These are phyloP conservation scores for Mohoua ochrocephala DNA, from an alignment of 2,113 vertebrate species.

Conservation along the genomic window DNA sequence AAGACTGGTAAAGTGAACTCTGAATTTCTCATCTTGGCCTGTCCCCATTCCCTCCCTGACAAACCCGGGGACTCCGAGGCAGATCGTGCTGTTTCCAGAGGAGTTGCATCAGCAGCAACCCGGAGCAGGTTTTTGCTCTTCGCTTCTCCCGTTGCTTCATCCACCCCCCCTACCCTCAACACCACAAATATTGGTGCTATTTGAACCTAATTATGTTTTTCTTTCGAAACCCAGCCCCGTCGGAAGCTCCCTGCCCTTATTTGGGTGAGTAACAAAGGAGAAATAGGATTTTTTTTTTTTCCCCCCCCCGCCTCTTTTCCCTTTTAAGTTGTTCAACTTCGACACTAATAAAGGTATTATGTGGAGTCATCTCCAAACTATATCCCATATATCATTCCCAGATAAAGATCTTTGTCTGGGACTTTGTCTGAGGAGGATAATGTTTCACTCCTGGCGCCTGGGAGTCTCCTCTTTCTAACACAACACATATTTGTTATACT, in stretches of 20 bases:
- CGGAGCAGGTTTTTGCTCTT: not conserved
- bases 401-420: slow-evolving; percentile 70
- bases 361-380: slow-evolving; percentile 66
- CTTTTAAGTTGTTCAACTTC: slow-evolving; percentile 60
- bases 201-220: not conserved
- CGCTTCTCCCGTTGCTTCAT: not conserved
- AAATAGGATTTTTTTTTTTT: not conserved
- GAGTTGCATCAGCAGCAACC: not conserved
- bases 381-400: slow-evolving; percentile 64
- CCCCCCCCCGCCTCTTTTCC: not conserved
- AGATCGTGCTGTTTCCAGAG: not conserved
- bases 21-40: not conserved
- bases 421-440: slow-evolving; percentile 68
- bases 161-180: not conserved
- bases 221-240: not conserved
- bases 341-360: slow-evolving; percentile 65
- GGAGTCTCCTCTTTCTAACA: slow-evolving; percentile 56
- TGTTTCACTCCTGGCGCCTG: slow-evolving; percentile 66
- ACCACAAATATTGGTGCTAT: slow-evolving; percentile 1
- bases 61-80: not conserved
- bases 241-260: slow-evolving; percentile 41
- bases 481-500: slow-evolving; percentile 61
- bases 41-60: not conserved
- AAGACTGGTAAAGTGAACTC: not conserved
- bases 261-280: slow-evolving; percentile 44